These are phyloP conservation scores for Setipinna tenuifilis DNA, from an alignment of 2,797 vertebrate genomes.

Conservation along the genomic window DNA sequence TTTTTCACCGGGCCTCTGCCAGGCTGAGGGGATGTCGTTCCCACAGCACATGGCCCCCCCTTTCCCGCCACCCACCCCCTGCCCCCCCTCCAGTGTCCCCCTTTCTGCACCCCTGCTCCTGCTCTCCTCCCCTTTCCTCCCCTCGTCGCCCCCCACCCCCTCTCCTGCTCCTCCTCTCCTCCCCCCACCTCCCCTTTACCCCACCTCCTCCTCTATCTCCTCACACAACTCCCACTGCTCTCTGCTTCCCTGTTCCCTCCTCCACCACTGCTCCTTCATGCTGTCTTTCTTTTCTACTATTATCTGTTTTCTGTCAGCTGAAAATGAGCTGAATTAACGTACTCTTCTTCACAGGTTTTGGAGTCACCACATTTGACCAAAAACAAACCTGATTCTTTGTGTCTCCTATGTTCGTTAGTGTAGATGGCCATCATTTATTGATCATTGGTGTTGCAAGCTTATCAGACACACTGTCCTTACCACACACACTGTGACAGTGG, in stretches of 20 bases:
- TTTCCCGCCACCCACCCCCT: conserved; percentile 62
- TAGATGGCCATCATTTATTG: background rate
- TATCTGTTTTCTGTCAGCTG: too few relatives aligned
- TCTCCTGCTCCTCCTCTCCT: conserved; percentile 29
- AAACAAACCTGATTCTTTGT: too few relatives aligned
- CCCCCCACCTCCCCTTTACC: conserved; percentile 66
- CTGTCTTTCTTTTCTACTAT: too few relatives aligned
- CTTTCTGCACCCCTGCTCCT: conserved; percentile 14
- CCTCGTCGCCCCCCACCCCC: conserved; percentile 38
- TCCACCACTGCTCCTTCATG: background rate
- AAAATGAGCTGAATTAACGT: too few relatives aligned
- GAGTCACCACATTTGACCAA: too few relatives aligned
- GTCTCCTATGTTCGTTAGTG: too few relatives aligned
- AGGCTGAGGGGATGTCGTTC: conserved; percentile 57
- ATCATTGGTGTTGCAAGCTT: background rate
- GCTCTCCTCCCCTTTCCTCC: conserved; percentile 58
- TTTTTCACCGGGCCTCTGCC: conserved; percentile 64
- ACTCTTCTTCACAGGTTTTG: too few relatives aligned
- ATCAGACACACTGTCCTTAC: background rate
- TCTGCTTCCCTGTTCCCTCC: background rate
- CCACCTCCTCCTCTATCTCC: conserved; percentile 42
- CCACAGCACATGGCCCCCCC: conserved; percentile 72
- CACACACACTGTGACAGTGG: too few relatives aligned
- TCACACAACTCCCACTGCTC: background rate
- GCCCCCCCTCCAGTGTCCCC: background rate